Percentiles rank a stretch among this genome's conserved stretches.
phyloP scores from a whole-genome alignment of 2,113 vertebrate species.

The Trichechus manatus region DNA sequence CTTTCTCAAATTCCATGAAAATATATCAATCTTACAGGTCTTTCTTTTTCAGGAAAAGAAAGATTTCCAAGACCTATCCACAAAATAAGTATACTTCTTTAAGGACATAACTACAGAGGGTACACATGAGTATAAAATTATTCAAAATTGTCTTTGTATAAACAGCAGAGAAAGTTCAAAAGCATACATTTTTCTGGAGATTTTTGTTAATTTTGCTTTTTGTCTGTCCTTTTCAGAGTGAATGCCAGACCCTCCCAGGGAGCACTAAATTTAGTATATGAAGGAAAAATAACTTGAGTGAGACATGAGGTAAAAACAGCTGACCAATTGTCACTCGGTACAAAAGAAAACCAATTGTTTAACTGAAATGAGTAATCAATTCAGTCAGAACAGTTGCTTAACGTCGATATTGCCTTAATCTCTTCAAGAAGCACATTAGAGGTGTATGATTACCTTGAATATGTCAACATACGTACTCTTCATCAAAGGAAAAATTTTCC shows the following conservation, averaged over 20 bases:
- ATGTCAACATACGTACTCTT: neutral
- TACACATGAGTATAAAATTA: neutral
- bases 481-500: neutral
- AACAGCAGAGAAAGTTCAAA: slow-evolving; percentile 48
- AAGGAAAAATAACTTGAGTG: slow-evolving; percentile 11
- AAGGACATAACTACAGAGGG: neutral
- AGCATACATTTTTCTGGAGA: neutral
- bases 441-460: neutral
- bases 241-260: neutral
- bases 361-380: neutral
- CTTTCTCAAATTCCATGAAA: slow-evolving; percentile 31
- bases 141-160: neutral
- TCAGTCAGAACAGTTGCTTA: neutral
- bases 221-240: neutral
- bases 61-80: neutral
- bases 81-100: neutral
- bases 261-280: neutral
- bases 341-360: slow-evolving; percentile 43
- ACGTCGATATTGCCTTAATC: neutral
- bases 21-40: neutral
- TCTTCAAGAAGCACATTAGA: neutral
- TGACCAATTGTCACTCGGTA: neutral
- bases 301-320: slow-evolving; percentile 13
- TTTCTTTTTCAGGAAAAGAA: slow-evolving; percentile 3
- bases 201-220: neutral